These are phyloP conservation scores for Microvelia longipes DNA, from an alignment of 1,140 invertebrate species.

Conservation along the genomic window DNA sequence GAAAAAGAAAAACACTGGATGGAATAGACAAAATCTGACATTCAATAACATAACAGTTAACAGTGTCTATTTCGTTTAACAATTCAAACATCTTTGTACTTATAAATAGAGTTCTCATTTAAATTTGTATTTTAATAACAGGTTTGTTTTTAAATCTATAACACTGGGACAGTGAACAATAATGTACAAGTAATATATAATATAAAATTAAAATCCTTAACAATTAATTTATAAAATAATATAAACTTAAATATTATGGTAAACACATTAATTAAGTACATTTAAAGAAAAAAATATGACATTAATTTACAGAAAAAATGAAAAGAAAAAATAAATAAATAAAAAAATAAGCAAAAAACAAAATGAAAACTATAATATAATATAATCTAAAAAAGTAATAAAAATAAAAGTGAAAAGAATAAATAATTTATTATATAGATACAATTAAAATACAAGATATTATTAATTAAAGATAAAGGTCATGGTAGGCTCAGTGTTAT, in stretches of 20 bases:
- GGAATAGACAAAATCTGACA: not conserved
- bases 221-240: conserved; percentile 11
- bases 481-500: conserved; percentile 17
- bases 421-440: conserved; percentile 5
- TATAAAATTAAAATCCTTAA: not conserved
- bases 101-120: conserved; percentile 7
- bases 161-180: conserved; percentile 16
- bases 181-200: conserved; percentile 12
- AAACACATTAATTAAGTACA: conserved; percentile 19
- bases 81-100: conserved; percentile 10
- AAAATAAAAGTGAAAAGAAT: conserved; percentile 9
- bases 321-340: conserved; percentile 11
- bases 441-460: conserved; percentile 3
- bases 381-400: conserved; percentile 14
- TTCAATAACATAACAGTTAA: not conserved
- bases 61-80: conserved; percentile 6
- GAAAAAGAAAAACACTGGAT: not conserved
- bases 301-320: conserved; percentile 6
- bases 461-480: conserved; percentile 8
- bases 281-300: conserved; percentile 13
- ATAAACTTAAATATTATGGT: conserved; percentile 18
- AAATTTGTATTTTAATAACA: conserved; percentile 6
- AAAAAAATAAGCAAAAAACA: conserved; percentile 9
- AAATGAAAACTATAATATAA: conserved; percentile 3
- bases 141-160: conserved; percentile 4